These are phyloP conservation scores for Ptychochromis oligacanthus DNA, from an alignment of 2,113 vertebrate species.

Conservation along the genomic window DNA sequence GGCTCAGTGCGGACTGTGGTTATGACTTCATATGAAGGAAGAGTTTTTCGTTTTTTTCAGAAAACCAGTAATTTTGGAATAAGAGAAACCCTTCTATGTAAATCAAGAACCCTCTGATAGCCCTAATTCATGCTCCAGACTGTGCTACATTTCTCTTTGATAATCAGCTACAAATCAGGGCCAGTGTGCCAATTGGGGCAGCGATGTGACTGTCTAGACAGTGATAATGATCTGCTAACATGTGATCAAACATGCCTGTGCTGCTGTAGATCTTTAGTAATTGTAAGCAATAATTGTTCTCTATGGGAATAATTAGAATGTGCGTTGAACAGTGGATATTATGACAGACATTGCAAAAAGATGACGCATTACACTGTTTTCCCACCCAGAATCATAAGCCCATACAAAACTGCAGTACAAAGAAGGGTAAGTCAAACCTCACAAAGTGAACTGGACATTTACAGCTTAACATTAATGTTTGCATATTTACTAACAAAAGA, in stretches of 20 bases:
- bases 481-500: neutral
- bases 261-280: neutral
- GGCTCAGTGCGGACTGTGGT: slow-evolving; percentile 13
- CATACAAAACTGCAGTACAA: slow-evolving; percentile 2
- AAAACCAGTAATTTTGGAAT: slow-evolving; percentile 9
- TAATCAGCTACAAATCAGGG: slow-evolving; percentile 45
- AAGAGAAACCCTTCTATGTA: neutral
- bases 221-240: slow-evolving; percentile 66
- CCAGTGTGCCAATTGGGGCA: slow-evolving; percentile 36
- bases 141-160: slow-evolving; percentile 13
- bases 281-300: slow-evolving; percentile 11
- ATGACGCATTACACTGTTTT: neutral
- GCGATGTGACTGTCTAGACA: slow-evolving; percentile 65
- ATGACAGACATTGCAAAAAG: neutral
- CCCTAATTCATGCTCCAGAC: neutral
- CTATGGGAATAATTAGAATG: neutral
- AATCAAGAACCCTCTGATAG: neutral
- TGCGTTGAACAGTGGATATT: neutral
- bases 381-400: neutral
- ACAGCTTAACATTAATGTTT: neutral
- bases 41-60: slow-evolving; percentile 23
- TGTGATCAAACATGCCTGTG: slow-evolving; percentile 35
- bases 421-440: neutral
- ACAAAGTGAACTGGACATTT: neutral
- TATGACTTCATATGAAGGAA: slow-evolving; percentile 17